These are phyloP conservation scores for Cryptocephalus primarius DNA, from an alignment of 2,888 invertebrate species.

Conservation along the genomic window DNA sequence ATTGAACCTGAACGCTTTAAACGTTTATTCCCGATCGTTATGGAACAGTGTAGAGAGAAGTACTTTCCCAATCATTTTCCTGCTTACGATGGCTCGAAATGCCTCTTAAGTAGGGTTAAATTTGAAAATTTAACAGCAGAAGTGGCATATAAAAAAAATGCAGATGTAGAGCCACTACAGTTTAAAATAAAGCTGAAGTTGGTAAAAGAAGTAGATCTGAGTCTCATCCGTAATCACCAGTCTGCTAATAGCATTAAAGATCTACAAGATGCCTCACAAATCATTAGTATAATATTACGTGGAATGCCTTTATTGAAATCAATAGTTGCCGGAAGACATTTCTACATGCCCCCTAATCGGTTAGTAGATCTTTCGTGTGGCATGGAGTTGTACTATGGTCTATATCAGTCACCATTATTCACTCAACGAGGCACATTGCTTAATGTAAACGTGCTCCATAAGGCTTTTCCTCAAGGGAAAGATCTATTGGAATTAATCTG, in stretches of 20 bases:
- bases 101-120: no score
- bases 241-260: no score
- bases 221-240: no score
- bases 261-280: neutral
- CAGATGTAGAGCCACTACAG: no score
- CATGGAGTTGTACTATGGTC: neutral
- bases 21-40: neutral
- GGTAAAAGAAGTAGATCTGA: no score
- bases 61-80: neutral
- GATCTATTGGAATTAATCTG: neutral
- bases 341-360: neutral
- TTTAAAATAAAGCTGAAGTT: no score
- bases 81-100: neutral
- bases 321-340: neutral
- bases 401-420: neutral
- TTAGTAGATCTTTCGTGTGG: neutral
- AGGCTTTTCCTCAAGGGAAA: neutral
- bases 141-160: no score
- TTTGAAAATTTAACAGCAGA: no score
- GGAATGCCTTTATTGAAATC: neutral
- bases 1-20: neutral
- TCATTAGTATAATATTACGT: neutral
- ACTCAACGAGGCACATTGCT: neutral
- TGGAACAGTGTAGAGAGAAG: neutral
- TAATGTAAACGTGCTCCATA: conserved; percentile 1